Evolutionary conservation across 2,888 invertebrate genomes (phyloP), one percentile per base, ranked within the genome.

Genomic region (Boloria selene): DNA sequence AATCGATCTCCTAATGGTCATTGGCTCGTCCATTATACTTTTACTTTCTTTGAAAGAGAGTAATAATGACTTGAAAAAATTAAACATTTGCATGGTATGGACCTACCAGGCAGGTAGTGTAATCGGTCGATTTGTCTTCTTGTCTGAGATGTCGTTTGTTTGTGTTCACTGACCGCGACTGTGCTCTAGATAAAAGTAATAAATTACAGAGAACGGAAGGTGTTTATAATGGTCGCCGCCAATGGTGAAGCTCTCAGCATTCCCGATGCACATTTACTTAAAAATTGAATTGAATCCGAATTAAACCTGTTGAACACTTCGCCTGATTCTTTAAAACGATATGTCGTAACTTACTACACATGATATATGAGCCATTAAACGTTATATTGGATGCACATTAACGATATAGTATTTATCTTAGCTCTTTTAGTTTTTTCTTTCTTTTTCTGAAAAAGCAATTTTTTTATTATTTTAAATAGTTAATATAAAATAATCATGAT

Each of bases 41-140:
- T 90, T 88, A 83, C 89, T 91, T 83, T 88, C 85, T 80, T 81
- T 79, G 76, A 82, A 80, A 75, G 77, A 73, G 73, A 81, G 81
- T 82, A 81, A 83, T 84, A 79, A 84, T 81, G 83, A 82, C 75
- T 81, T 77, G 70, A 77, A 75, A 79, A 80, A 81, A 79, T 82
- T 75, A 71, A 72, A 77, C 79, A 87, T 89, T 88, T 86, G 88
- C 90, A 86, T 87, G 80, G 79, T 74, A 64, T 66, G 79, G 87
- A 86, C 87, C 90, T 80, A 85, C 89, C 87, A 79, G 77, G 85
- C 88, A 90, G 91, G 91, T 91, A 91, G 88, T 84, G 85, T 90
- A 90, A 91, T 90, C 90, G 88, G 82, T 76, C 87, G 86, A 91
- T 92, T 91, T 91, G 92, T 92, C 90, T 91, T 88, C 86, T 88